A percentile compares a stretch with the other conserved stretches of the same genome.
Conservation (phyloP, 2,113 vertebrate genomes). For the Bothrops jararaca region DNA sequence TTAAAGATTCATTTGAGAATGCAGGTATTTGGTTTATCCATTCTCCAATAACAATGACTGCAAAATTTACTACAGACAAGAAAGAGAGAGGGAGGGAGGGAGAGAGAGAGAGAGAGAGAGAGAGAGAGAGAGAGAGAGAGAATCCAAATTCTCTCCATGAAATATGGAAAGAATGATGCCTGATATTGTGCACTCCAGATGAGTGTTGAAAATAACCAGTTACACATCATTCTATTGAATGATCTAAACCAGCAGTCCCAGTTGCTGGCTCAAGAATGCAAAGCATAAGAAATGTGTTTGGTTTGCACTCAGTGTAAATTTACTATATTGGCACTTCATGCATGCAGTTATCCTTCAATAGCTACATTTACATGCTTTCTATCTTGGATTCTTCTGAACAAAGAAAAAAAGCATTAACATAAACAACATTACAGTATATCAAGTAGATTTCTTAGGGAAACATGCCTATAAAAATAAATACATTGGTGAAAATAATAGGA, state of each 20-base stretch:
- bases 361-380: background rate
- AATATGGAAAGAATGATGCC: background rate
- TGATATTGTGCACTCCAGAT: background rate
- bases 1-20: background rate
- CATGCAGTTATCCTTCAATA: background rate
- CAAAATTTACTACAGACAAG: background rate
- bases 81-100: background rate
- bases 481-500: background rate
- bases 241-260: background rate
- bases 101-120: background rate
- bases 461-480: background rate
- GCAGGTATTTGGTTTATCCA: background rate
- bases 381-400: background rate
- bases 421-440: background rate
- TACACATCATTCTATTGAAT: background rate
- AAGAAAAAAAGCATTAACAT: background rate
- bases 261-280: background rate
- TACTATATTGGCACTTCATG: background rate
- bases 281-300: background rate
- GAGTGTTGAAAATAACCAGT: background rate
- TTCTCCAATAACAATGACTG: background rate
- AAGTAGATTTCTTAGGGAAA: background rate
- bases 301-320: background rate
- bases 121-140: background rate
- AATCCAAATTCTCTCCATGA: background rate